Evolutionary conservation across 2,888 invertebrate genomes (phyloP).

Genomic region (Masnerella sp.): DNA sequence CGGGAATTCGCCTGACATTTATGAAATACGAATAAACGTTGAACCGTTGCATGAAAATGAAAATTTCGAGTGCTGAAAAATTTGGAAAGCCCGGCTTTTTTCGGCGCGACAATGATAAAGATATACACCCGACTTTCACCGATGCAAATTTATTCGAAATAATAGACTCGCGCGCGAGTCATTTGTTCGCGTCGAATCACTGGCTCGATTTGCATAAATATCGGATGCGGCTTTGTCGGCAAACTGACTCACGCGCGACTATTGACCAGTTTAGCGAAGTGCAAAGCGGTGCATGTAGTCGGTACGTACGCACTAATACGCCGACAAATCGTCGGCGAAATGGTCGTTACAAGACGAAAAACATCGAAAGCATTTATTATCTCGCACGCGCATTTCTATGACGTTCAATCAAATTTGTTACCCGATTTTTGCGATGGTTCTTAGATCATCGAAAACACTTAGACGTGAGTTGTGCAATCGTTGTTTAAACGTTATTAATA

Average conservation of each 20-base stretch:
- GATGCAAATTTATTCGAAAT: conserved; percentile 18
- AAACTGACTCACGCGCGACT: conserved; percentile 7
- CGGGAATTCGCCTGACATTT: conserved; percentile 29
- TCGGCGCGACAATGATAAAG: conserved; percentile 11
- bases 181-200: conserved; percentile 29
- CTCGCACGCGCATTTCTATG: conserved; percentile 7
- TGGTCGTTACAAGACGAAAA: too few species aligned
- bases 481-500: too few species aligned
- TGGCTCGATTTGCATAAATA: conserved; percentile 43
- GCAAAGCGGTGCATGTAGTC: conserved; percentile 9
- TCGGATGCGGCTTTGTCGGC: conserved; percentile 35
- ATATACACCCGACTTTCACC: conserved; percentile 30
- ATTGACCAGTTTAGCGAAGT: conserved; percentile 25
- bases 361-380: too few species aligned
- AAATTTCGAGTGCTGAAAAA: too few species aligned
- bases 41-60: too few species aligned
- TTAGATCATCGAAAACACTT: too few species aligned
- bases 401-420: conserved; percentile 32
- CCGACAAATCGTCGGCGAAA: not conserved
- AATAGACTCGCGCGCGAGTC: conserved; percentile 21
- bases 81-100: not conserved
- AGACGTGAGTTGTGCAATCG: too few species aligned
- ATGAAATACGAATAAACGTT: conserved; percentile 16
- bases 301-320: not conserved
- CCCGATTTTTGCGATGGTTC: too few species aligned